Percentiles rank a stretch among this genome's conserved stretches.
These are phyloP conservation scores for Xenopus tropicalis DNA, from an alignment of 2,113 vertebrate genomes.

Conservation along the genomic window UCB_Xtro_10.0 CM004451.2:36909501-36910000, in stretches of 20 bases:
- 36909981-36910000: no score
- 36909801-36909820: slow-evolving; percentile 96
- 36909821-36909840: not conserved
- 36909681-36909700: slow-evolving; percentile 11
- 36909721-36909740: slow-evolving; percentile 95
- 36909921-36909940: no score
- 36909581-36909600: not conserved
- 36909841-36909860: not conserved
- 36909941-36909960: no score
- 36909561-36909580: no score
- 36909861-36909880: not conserved
- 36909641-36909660: no score
- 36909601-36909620: not conserved
- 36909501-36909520: not conserved
- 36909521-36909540: not conserved
- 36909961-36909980: no score
- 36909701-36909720: slow-evolving; percentile 98
- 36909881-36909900: no score
- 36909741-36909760: slow-evolving; percentile 98
- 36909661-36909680: not conserved
- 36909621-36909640: no score
- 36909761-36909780: slow-evolving; percentile 99
- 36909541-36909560: no score
- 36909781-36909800: slow-evolving; percentile 98
- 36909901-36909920: no score